Percentiles rank a stretch among this genome's conserved stretches.
Evolutionary conservation across 2,113 vertebrate species (phyloP).

Genomic region (cattle (Bos taurus)): ARS-UCD2.0 NC_037335.1:107088501-107089000

Average conservation of each 20-base stretch:
- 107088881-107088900: background rate
- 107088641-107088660: background rate
- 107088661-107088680: background rate
- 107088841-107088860: background rate
- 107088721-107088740: background rate
- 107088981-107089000: background rate
- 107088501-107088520: background rate
- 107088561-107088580: background rate
- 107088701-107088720: background rate
- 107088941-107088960: background rate
- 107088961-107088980: background rate
- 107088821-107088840: background rate
- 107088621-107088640: background rate
- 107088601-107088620: background rate
- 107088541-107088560: background rate
- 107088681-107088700: background rate
- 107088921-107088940: background rate
- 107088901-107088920: background rate
- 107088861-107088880: background rate
- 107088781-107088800: background rate
- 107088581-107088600: background rate
- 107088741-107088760: background rate
- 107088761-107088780: background rate
- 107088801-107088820: accelerated
- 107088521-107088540: background rate